A percentile compares a stretch with the other conserved stretches of the same genome.
Evolutionary conservation across 1,140 invertebrate species (phyloP).

Genomic region (Drosophila busckii): DNA sequence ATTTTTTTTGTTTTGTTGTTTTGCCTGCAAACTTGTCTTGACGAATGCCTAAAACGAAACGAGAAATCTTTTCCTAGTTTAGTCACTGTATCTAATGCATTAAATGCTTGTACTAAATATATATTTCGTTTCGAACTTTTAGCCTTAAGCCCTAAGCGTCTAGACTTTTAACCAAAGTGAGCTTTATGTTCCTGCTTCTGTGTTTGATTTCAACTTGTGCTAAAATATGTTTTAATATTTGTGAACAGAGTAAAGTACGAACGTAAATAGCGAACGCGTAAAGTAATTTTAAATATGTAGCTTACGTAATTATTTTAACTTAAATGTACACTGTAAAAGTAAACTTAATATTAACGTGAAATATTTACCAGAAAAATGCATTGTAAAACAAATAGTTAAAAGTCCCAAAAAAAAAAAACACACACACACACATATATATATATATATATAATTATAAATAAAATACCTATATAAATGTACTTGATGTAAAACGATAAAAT

Average conservation of each 20-base stretch:
- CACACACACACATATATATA: conserved; percentile 17
- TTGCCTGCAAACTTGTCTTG: not conserved
- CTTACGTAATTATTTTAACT: conserved; percentile 73
- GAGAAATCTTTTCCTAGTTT: conserved; percentile 49
- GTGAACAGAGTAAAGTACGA: conserved; percentile 1
- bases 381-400: too few species aligned
- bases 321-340: conserved; percentile 53
- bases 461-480: conserved; percentile 64
- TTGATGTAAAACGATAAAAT: conserved; percentile 64
- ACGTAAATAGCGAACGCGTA: conserved; percentile 49
- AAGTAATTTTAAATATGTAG: conserved; percentile 71
- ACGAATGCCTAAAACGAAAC: conserved; percentile 22
- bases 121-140: conserved; percentile 32
- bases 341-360: conserved; percentile 35
- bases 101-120: conserved; percentile 63
- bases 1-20: conserved; percentile 1
- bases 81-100: conserved; percentile 52
- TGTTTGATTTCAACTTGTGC: conserved; percentile 19
- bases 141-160: conserved; percentile 38
- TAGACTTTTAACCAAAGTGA: conserved; percentile 64
- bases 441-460: conserved; percentile 36
- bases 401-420: conserved; percentile 20
- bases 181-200: conserved; percentile 50
- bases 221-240: conserved; percentile 12
- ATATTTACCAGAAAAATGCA: conserved; percentile 36